These are phyloP conservation scores for Tenodera sinensis DNA, from an alignment of 2,888 invertebrate species.

Conservation along the genomic window DNA sequence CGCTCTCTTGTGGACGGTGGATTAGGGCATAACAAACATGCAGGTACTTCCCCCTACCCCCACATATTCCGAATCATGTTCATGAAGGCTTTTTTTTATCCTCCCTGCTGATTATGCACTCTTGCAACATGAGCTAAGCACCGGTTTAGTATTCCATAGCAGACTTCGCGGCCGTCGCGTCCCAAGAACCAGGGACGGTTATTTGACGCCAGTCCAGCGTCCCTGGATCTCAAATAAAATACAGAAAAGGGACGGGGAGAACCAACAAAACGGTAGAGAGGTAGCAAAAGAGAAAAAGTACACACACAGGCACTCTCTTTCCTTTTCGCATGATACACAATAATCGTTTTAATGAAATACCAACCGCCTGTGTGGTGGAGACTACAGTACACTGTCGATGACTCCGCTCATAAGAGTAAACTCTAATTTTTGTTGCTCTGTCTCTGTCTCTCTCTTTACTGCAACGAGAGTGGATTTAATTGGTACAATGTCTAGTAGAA, in stretches of 20 bases:
- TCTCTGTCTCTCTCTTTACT: neutral
- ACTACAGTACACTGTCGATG: neutral
- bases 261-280: neutral
- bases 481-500: neutral
- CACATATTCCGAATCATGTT: neutral
- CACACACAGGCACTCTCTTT: neutral
- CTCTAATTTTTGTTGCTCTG: neutral
- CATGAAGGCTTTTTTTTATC: neutral
- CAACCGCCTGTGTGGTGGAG: neutral
- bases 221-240: neutral
- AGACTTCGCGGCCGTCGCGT: neutral
- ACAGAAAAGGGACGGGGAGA: neutral
- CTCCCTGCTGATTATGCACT: constrained; percentile 2
- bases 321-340: neutral
- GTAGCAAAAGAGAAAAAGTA: neutral
- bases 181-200: neutral
- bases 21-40: neutral
- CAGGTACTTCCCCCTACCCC: neutral
- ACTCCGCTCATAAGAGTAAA: neutral
- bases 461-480: neutral
- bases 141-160: neutral
- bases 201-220: neutral
- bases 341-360: neutral
- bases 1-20: neutral
- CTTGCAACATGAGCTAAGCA: constrained; percentile 1